Evolutionary conservation across 2,888 invertebrate species (phyloP).

Genomic region (Nephrotoma appendiculata): DNA sequence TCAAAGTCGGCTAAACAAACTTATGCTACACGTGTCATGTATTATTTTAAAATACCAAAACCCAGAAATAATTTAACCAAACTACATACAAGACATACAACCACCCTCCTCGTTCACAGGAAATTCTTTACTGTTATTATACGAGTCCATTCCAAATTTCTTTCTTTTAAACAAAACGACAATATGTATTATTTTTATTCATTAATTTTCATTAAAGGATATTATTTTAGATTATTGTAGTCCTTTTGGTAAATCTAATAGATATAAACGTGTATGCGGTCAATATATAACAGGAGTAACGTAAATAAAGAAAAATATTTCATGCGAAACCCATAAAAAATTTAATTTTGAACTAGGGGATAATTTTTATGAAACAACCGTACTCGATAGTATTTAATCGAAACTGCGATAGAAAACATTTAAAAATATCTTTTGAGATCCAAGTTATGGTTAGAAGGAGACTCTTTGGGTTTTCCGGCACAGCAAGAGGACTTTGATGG

Average conservation of each 20-base stretch:
- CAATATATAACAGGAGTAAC: neutral
- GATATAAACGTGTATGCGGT: neutral
- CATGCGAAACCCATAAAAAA: neutral
- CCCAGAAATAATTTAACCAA: neutral
- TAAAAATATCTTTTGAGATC: too few relatives aligned
- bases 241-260: neutral
- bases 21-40: neutral
- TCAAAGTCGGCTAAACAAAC: neutral
- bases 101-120: neutral
- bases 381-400: too few relatives aligned
- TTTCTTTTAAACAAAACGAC: neutral
- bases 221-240: neutral
- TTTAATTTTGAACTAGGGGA: neutral
- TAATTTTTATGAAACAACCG: too few relatives aligned
- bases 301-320: neutral
- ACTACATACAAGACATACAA: neutral
- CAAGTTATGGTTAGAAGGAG: too few relatives aligned
- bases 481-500: too few relatives aligned
- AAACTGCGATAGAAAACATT: too few relatives aligned
- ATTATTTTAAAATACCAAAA: neutral
- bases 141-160: neutral
- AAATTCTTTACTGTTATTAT: neutral
- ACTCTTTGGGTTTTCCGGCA: too few relatives aligned
- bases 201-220: neutral
- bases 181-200: neutral